These are phyloP conservation scores for Lonchura striata DNA, from an alignment of 2,113 vertebrate species.

Conservation along the genomic window DNA sequence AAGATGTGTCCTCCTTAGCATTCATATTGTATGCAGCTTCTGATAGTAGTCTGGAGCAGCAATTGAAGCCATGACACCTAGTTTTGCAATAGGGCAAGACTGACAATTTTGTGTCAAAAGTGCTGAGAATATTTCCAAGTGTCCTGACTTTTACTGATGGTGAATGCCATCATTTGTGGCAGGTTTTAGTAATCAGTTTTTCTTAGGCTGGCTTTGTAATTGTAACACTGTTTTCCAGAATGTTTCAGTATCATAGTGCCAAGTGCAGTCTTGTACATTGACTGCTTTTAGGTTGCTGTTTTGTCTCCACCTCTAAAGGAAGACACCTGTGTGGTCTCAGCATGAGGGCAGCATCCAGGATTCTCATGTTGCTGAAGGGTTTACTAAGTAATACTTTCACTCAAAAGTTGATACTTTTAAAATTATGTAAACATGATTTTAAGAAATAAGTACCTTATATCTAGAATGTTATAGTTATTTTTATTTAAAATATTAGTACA, in stretches of 20 bases:
- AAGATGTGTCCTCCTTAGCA: background rate
- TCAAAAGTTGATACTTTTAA: background rate
- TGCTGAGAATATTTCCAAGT: background rate
- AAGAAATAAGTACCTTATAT: background rate
- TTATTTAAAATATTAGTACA: background rate
- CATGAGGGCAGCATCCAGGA: background rate
- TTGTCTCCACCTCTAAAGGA: background rate
- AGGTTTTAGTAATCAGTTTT: background rate
- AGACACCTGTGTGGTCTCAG: background rate
- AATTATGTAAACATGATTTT: background rate
- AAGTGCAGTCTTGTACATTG: background rate
- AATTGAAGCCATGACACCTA: background rate
- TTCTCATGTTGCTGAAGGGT: background rate
- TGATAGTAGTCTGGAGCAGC: background rate
- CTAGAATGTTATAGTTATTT: background rate
- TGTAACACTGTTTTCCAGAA: background rate
- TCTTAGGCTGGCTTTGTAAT: background rate
- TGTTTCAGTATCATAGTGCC: background rate
- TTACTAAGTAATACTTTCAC: background rate
- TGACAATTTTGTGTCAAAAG: background rate
- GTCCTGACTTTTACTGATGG: background rate
- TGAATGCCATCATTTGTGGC: background rate
- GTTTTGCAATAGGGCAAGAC: background rate
- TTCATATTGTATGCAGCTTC: background rate
- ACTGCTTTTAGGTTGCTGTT: background rate